Conservation (phyloP, 2,888 invertebrate genomes). For the Alloscopus bannaensis region DNA sequence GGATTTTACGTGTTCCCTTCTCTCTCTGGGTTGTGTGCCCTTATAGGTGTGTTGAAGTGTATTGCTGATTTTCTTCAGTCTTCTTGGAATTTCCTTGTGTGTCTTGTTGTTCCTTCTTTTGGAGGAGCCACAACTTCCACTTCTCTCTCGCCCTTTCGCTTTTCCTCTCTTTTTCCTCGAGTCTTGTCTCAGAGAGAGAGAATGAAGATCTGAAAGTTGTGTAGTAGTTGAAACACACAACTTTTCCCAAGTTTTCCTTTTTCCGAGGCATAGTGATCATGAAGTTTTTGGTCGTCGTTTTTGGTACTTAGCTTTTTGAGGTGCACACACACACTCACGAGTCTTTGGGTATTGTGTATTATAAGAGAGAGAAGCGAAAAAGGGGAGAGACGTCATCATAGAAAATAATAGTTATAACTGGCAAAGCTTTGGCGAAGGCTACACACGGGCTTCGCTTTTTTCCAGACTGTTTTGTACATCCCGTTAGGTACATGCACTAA, state of each 20-base stretch:
- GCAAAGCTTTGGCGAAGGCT: conserved; percentile 60
- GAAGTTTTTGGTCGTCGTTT: conserved; percentile 42
- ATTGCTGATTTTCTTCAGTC: conserved; percentile 35
- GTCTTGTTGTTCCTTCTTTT: conserved; percentile 62
- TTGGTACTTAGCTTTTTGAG: conserved; percentile 9
- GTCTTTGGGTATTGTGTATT: conserved; percentile 49
- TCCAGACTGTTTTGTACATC: conserved; percentile 73
- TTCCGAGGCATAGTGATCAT: conserved; percentile 26
- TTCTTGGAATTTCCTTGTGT: conserved; percentile 25
- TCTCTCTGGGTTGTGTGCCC: too few relatives aligned
- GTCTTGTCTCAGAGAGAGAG: conserved; percentile 42
- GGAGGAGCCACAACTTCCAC: conserved; percentile 64
- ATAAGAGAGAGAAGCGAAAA: conserved; percentile 58
- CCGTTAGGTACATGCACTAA: conserved; percentile 86
- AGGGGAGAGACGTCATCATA: conserved; percentile 61
- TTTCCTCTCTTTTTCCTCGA: conserved; percentile 35
- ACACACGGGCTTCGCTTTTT: too few relatives aligned
- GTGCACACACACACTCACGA: conserved; percentile 4
- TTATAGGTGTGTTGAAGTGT: conserved; percentile 1
- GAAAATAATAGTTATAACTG: conserved; percentile 62
- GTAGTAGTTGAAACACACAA: conserved; percentile 56
- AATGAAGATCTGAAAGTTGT: conserved; percentile 62
- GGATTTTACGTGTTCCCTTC: too few relatives aligned
- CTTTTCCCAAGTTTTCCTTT: conserved; percentile 58
- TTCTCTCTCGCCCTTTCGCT: conserved; percentile 63